phyloP scores from a whole-genome alignment of 2,113 vertebrate species.

The Anarhynchus alexandrinus region DNA sequence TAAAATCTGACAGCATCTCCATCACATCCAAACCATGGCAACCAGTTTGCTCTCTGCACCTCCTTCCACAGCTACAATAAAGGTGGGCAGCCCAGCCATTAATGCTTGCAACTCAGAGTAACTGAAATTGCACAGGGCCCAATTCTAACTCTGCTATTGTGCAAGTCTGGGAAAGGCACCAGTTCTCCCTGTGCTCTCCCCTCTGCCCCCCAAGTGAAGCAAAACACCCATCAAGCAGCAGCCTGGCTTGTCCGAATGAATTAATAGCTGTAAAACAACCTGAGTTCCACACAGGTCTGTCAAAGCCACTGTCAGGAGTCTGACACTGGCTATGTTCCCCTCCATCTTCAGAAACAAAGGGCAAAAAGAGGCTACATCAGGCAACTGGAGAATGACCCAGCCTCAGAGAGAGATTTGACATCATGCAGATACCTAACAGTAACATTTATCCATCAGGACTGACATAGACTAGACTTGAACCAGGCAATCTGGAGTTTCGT shows the following conservation, averaged over 20 bases:
- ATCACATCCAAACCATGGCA: neutral
- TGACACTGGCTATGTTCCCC: neutral
- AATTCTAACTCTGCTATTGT: conserved; percentile 2
- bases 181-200: neutral
- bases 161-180: conserved; percentile 30
- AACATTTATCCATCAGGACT: neutral
- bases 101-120: neutral
- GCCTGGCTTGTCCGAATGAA: neutral
- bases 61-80: neutral
- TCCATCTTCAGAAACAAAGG: neutral
- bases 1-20: neutral
- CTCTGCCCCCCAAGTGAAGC: fast-evolving
- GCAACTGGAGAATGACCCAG: neutral
- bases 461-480: neutral
- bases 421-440: neutral
- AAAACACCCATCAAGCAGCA: conserved; percentile 3
- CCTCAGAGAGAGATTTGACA: neutral
- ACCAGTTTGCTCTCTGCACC: neutral
- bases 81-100: neutral
- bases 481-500: neutral
- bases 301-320: neutral
- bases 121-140: neutral
- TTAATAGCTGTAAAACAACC: conserved; percentile 2
- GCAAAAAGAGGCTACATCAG: neutral
- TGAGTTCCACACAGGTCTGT: neutral